phyloP scores from a whole-genome alignment of 2,888 invertebrate species.

The Rhagonycha fulva region DNA sequence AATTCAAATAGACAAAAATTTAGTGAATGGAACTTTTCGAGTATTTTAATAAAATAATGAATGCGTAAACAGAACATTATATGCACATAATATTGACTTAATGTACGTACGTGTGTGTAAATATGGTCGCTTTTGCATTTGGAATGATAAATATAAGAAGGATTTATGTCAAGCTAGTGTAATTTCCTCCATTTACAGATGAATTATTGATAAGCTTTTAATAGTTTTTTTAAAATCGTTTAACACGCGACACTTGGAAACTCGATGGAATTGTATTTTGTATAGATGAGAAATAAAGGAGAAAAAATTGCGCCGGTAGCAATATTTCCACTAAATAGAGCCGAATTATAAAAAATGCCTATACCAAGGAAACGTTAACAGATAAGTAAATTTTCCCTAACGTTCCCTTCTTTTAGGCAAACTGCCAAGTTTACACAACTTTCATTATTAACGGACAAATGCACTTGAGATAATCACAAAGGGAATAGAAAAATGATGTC shows the following conservation, averaged over 20 bases:
- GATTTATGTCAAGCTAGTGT: background rate
- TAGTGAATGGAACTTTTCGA: background rate
- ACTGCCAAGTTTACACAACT: constrained; percentile 48
- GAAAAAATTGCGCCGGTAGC: background rate
- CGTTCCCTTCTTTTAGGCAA: constrained; percentile 18
- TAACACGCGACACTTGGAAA: background rate
- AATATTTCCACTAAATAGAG: constrained; percentile 3
- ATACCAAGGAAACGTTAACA: background rate
- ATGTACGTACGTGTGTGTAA: background rate
- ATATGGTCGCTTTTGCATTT: background rate
- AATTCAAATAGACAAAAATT: background rate
- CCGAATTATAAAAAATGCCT: constrained; percentile 3
- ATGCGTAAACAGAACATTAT: background rate
- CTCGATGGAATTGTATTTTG: background rate
- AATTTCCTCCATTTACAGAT: background rate
- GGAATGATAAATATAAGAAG: background rate
- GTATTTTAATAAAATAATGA: background rate
- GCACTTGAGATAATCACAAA: constrained; percentile 41
- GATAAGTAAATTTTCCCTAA: constrained; percentile 8
- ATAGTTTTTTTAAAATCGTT: background rate
- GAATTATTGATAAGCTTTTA: constrained; percentile 1
- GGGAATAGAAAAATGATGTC: constrained; percentile 28
- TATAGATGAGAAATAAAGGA: background rate
- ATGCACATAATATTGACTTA: background rate
- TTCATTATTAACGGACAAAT: constrained; percentile 53